Conservation (phyloP, 2,113 vertebrate genomes). For the Pagrus major region DNA sequence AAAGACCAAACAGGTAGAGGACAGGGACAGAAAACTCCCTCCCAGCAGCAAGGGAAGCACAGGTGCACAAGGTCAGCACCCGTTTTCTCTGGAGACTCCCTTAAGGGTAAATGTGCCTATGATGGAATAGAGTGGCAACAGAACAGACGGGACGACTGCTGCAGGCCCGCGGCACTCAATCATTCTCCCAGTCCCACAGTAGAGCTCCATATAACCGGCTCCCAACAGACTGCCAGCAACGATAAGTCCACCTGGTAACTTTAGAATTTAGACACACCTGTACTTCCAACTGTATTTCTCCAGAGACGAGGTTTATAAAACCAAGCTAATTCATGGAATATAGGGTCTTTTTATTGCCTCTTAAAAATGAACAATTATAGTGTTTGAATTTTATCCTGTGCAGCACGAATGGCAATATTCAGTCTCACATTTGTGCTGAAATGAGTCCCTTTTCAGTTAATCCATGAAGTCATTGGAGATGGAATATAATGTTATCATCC, state of each 20-base stretch:
- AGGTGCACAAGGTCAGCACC: slow-evolving; percentile 78
- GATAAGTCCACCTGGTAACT: slow-evolving; percentile 58
- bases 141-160: slow-evolving; percentile 81
- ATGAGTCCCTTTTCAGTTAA: not conserved
- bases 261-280: slow-evolving; percentile 23
- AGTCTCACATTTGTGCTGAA: not conserved
- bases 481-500: not conserved
- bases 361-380: not conserved
- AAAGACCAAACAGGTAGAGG: slow-evolving; percentile 54
- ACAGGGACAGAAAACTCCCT: slow-evolving; percentile 50
- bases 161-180: slow-evolving; percentile 82
- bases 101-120: slow-evolving; percentile 77
- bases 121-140: slow-evolving; percentile 81
- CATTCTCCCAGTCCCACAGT: slow-evolving; percentile 75
- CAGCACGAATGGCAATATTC: not conserved
- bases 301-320: slow-evolving; percentile 12
- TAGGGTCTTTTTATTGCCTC: not conserved
- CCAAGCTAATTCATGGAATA: not conserved
- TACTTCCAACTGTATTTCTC: slow-evolving; percentile 18
- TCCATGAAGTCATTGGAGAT: slow-evolving; percentile 6
- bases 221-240: slow-evolving; percentile 58
- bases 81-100: slow-evolving; percentile 68
- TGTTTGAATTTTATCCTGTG: not conserved
- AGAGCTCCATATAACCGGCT: slow-evolving; percentile 51
- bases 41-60: slow-evolving; percentile 59